Evolutionary conservation across 2,797 vertebrate species (phyloP).

Genomic region (Geotrypetes seraphini): DNA sequence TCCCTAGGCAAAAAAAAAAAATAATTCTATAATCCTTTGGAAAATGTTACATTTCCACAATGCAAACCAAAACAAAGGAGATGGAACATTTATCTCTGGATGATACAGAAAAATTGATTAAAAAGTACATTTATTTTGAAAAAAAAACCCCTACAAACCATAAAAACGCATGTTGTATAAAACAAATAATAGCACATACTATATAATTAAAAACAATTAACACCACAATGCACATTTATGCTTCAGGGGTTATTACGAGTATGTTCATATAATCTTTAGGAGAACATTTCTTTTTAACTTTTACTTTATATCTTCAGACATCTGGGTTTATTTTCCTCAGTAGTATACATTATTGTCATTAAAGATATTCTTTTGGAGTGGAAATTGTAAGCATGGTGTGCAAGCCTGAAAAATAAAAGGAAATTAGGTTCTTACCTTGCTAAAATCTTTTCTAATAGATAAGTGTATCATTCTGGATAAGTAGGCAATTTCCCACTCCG

Average conservation of each 20-base stretch:
- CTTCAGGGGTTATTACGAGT: slow-evolving; percentile 12
- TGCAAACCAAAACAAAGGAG: too few species aligned
- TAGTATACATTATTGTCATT: slow-evolving; percentile 7
- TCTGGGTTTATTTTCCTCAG: slow-evolving; percentile 17
- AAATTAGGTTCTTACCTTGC: too few species aligned
- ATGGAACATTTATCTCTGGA: too few species aligned
- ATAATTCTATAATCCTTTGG: slow-evolving; percentile 9
- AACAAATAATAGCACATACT: too few species aligned
- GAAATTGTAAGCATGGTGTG: slow-evolving; percentile 20
- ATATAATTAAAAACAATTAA: too few species aligned
- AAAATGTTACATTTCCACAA: slow-evolving; percentile 15
- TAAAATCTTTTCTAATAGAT: too few species aligned
- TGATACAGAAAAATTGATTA: too few species aligned
- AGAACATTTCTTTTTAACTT: slow-evolving; percentile 12
- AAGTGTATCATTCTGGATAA: too few species aligned
- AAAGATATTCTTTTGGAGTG: slow-evolving; percentile 19
- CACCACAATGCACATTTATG: slow-evolving; percentile 13
- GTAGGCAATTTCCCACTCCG: too few species aligned
- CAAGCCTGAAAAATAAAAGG: slow-evolving; percentile 24
- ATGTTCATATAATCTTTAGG: slow-evolving; percentile 12
- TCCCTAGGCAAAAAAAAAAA: slow-evolving; percentile 17
- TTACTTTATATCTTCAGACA: slow-evolving; percentile 10
- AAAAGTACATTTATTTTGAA: too few species aligned
- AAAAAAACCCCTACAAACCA: too few species aligned
- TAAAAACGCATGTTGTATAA: too few species aligned